These are phyloP conservation scores for Priocnemis perturbator DNA, from an alignment of 2,888 invertebrate genomes.

Conservation along the genomic window DNA sequence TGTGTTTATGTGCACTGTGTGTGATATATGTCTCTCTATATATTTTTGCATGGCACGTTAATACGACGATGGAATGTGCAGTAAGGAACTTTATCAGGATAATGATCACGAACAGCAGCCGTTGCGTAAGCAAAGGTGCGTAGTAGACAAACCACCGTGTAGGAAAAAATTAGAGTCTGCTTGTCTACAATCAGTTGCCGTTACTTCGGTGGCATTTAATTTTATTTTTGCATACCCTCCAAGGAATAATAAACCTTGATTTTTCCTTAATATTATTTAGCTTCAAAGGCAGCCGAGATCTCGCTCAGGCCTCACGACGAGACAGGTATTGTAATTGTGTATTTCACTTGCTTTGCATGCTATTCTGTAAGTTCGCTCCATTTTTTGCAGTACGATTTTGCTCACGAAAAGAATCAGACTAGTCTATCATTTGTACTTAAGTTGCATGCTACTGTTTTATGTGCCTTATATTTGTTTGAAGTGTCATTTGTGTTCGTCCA, in stretches of 20 bases:
- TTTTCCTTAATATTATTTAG: constrained; percentile 71
- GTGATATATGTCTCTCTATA: constrained; percentile 22
- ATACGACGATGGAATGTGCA: constrained; percentile 45
- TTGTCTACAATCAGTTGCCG: not conserved
- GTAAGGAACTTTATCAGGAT: constrained; percentile 70
- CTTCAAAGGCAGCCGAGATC: constrained; percentile 81
- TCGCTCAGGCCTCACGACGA: constrained; percentile 75
- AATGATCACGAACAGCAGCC: constrained; percentile 64
- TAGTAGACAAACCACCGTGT: constrained; percentile 23
- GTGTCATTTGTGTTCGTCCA: no score
- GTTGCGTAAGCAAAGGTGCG: constrained; percentile 69
- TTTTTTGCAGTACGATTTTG: no score
- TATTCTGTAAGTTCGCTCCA: not conserved
- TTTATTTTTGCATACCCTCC: not conserved
- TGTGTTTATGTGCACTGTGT: constrained; percentile 47
- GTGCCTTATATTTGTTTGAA: not conserved
- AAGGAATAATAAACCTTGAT: no score
- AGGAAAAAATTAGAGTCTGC: not conserved
- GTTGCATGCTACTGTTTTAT: not conserved
- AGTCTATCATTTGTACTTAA: no score
- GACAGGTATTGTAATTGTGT: constrained; percentile 72
- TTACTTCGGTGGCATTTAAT: not conserved
- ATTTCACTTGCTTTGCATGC: constrained; percentile 8
- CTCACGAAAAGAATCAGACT: no score
- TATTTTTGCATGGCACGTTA: constrained; percentile 49